phyloP scores from a whole-genome alignment of 2,888 invertebrate species.

The Cerceris rybyensis region DNA sequence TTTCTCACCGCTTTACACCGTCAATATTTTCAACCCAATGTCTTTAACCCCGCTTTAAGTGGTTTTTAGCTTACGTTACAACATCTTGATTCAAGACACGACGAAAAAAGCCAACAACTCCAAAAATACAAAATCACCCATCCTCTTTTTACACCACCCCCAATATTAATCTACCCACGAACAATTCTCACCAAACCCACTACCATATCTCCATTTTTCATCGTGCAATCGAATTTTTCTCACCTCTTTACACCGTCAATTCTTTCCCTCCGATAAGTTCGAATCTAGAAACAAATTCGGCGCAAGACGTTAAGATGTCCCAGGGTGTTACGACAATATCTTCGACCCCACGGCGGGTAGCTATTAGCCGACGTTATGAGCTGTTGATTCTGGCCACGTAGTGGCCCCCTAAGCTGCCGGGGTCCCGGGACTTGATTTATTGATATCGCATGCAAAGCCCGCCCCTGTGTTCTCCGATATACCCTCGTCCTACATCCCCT shows the following conservation, averaged over 20 bases:
- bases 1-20: slow-evolving; percentile 32
- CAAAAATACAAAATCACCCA: neutral
- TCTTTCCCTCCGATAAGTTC: slow-evolving; percentile 38
- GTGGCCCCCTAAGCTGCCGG: slow-evolving; percentile 80
- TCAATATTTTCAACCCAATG: slow-evolving; percentile 77
- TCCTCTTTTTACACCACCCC: neutral
- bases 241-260: slow-evolving; percentile 10
- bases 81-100: slow-evolving; percentile 72
- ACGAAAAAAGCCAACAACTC: too few relatives aligned
- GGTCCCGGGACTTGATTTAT: slow-evolving; percentile 81
- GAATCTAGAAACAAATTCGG: slow-evolving; percentile 57
- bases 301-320: slow-evolving; percentile 76
- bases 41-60: slow-evolving; percentile 75
- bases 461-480: slow-evolving; percentile 74
- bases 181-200: neutral
- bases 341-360: slow-evolving; percentile 78
- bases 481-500: slow-evolving; percentile 61
- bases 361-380: slow-evolving; percentile 82
- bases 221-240: neutral
- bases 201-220: neutral
- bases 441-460: slow-evolving; percentile 82
- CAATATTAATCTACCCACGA: too few relatives aligned
- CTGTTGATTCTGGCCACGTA: slow-evolving; percentile 82
- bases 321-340: slow-evolving; percentile 80
- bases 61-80: too few relatives aligned